Conservation (phyloP, 1,140 invertebrate genomes). For the Teleogryllus occipitalis region DNA sequence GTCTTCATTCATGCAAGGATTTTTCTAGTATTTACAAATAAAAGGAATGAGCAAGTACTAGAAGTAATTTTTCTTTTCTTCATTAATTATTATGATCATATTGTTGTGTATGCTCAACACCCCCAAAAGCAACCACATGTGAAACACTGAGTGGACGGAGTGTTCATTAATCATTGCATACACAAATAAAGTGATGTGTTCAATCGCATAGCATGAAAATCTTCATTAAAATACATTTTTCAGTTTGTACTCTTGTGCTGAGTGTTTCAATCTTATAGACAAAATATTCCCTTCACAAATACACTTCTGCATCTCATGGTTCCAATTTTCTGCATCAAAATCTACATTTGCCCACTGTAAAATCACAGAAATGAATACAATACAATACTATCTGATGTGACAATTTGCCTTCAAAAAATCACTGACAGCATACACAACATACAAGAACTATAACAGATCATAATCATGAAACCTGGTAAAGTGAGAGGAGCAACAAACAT, state of each 20-base stretch:
- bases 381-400: neutral
- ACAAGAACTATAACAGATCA: neutral
- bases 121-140: neutral
- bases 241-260: too few relatives aligned
- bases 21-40: too few relatives aligned
- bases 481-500: neutral
- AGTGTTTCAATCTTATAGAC: too few relatives aligned
- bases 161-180: neutral
- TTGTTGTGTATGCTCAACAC: constrained; percentile 4
- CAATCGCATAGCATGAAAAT: neutral
- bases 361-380: constrained; percentile 1
- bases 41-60: too few relatives aligned
- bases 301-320: neutral
- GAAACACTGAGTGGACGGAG: neutral
- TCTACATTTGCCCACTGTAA: neutral
- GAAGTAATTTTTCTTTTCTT: too few relatives aligned
- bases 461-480: neutral
- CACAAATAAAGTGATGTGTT: neutral
- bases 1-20: too few relatives aligned
- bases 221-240: neutral
- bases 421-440: neutral
- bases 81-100: neutral
- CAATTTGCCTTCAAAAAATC: neutral
- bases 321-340: neutral
- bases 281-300: neutral